Evolutionary conservation across 2,888 invertebrate genomes (phyloP), one percentile per base, ranked within the genome.

Genomic region (Oasisia sp.): DNA sequence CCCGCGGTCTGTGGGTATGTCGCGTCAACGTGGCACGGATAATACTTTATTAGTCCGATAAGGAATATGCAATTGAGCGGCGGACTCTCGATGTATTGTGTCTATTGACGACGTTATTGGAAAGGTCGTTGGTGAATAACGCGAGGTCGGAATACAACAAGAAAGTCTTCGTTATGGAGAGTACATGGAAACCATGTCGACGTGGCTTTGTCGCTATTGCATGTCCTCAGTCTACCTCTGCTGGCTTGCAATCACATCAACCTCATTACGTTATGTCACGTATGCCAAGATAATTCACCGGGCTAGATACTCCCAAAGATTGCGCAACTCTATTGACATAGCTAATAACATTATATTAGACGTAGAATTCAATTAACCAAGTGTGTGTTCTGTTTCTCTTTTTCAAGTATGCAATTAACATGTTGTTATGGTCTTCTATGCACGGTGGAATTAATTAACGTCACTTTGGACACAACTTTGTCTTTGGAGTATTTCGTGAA

Each of bases 301-400:
- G 27, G 74, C 1, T 27, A 74, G 74, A 74, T 74, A 7, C 27
- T 74, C 74, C 74, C 74, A 74, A 19, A 19, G 74, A 74, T 74
- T 74, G 74, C n/a, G 27, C 74, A 74, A 74, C 3, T 27, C 74
- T 74, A 74, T 27, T 27, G 27, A 74, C 74, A n/a, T 74, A 74
- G 14, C 27, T 1, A 27, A 27, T 74, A 27, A 74, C 19, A 74
- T 3, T 19, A 19, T n/a, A 27, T n/a, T 74, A 14, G n/a, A 19
- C 27, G 74, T 74, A 27, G n/a, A 74, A 74, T 74, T 74, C n/a
- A 74, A 74, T 74, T 74, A 74, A 74, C 74, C 74, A 74, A 74
- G 27, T 74, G 27, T 14, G 50, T 50, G 50, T 45, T 45, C 45
- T 45, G 45, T 50, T 50, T 50, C 50, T 50, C 50, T 14, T 50